Conservation (phyloP, 2,888 invertebrate genomes). For the Nowickia ferox region DNA sequence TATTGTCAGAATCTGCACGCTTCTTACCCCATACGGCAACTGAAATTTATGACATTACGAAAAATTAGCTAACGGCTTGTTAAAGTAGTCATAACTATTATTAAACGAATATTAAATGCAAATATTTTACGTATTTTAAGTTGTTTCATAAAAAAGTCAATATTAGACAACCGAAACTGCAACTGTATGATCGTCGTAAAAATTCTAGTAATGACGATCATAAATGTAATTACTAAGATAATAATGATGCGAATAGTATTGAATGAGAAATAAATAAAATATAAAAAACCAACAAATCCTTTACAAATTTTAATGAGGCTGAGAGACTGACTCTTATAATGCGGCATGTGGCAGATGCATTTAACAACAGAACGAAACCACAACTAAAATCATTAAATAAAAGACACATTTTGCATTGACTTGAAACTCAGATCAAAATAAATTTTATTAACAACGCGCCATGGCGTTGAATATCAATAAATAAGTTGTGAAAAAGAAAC, state of each 20-base stretch:
- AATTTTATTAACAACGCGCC: constrained; percentile 22
- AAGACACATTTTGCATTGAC: constrained; percentile 32
- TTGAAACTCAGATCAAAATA: constrained; percentile 44
- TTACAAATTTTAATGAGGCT: constrained; percentile 16
- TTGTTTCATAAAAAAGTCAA: constrained; percentile 60
- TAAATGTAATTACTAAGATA: constrained; percentile 30
- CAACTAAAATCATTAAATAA: constrained; percentile 44
- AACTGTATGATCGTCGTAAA: constrained; percentile 62
- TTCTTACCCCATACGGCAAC: neutral
- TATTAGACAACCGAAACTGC: constrained; percentile 62
- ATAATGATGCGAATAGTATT: constrained; percentile 16
- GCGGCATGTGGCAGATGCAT: constrained; percentile 9
- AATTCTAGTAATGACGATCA: constrained; percentile 32
- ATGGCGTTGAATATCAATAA: constrained; percentile 55
- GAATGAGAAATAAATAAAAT: neutral
- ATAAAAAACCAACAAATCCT: neutral
- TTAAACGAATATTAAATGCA: constrained; percentile 43
- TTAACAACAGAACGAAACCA: constrained; percentile 6
- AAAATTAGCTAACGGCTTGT: constrained; percentile 2
- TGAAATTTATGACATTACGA: neutral
- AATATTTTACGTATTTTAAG: constrained; percentile 58
- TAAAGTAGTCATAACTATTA: constrained; percentile 11
- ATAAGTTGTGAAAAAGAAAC: constrained; percentile 40
- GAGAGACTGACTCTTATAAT: neutral
- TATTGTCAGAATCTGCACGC: no score